Evolutionary conservation across 2,797 vertebrate genomes (phyloP), one percentile per base, ranked within the genome.

Genomic region (Vireo griseus): DNA sequence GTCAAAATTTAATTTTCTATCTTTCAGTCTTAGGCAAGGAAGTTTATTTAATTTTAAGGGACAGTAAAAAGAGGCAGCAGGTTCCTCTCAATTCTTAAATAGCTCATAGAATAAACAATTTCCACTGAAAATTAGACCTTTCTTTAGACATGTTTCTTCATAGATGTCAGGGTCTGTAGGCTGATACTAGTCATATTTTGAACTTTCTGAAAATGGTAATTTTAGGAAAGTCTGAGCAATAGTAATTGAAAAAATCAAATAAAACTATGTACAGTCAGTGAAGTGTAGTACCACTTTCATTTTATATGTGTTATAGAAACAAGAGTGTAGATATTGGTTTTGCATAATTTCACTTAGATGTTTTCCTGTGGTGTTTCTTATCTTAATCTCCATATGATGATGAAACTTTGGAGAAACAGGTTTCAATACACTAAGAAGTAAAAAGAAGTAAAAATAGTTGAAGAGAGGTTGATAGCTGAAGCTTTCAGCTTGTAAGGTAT

Each of bases 151-250:
- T 44, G 8, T 84, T 92, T 78, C 48, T 88, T 74, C 47, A 58
- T 14, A 79, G 77, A 74, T 90, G 66, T 74, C 83, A 90, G 62
- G 75, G 10, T 73, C 52, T 45, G 80, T n/a, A 55, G 51, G 35
- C 22, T 76, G 69, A 78, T 75, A 61, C 72, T 81, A 75, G 47
- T 82, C 48, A 86, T 80, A 55, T 63, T 69, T 80, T 14, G 5
- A 89, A 71, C 52, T 80, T 91, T 82, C 9, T 65, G 20, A 72
- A 80, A 86, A 28, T 19, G 39, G 40, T 24, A 47, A 50, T 75
- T 90, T 94, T 57, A 42, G 37, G 69, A 65, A 88, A 74, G 13
- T 45, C 44, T 94, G 69, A 93, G 90, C 45, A 80, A 90, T 24
- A 68, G 9, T 21, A 86, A 84, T 37, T 69, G n/a, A 62, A 87